A percentile compares a stretch with the other conserved stretches of the same genome.
Evolutionary conservation across 1,140 invertebrate genomes (phyloP).

Genomic region (Temnothorax curvispinosus): DNA sequence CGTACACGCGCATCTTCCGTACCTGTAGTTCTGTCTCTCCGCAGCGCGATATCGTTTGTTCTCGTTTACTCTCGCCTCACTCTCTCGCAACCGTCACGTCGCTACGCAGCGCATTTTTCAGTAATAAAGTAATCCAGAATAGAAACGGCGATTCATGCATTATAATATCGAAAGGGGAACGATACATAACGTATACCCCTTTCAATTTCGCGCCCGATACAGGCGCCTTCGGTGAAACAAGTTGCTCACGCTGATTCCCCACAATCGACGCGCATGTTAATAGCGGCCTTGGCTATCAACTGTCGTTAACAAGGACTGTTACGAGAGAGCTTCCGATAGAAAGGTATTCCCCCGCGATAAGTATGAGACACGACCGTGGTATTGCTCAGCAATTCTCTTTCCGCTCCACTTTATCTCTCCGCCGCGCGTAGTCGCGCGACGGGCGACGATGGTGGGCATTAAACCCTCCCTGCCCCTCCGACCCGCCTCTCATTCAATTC

Average conservation of each 20-base stretch:
- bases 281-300: conserved; percentile 53
- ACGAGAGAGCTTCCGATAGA: conserved; percentile 68
- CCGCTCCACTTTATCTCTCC: conserved; percentile 49
- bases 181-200: not conserved
- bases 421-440: conserved; percentile 33
- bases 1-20: conserved; percentile 25
- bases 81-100: too few species aligned
- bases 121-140: conserved; percentile 2
- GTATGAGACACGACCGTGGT: conserved; percentile 30
- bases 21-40: not conserved
- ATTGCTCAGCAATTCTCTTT: conserved; percentile 31
- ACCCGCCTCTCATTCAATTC: conserved; percentile 38
- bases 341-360: conserved; percentile 72
- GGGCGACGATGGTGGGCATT: conserved; percentile 45
- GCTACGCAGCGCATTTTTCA: not conserved
- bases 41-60: conserved; percentile 19
- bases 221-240: not conserved
- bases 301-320: conserved; percentile 72
- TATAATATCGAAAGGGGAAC: not conserved
- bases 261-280: conserved; percentile 45
- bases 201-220: not conserved
- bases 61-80: not conserved
- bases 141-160: not conserved
- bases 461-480: conserved; percentile 31
- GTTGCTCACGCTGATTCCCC: not conserved